These are phyloP conservation scores for Nymphalis urticae DNA, from an alignment of 2,888 invertebrate species.

Conservation along the genomic window DNA sequence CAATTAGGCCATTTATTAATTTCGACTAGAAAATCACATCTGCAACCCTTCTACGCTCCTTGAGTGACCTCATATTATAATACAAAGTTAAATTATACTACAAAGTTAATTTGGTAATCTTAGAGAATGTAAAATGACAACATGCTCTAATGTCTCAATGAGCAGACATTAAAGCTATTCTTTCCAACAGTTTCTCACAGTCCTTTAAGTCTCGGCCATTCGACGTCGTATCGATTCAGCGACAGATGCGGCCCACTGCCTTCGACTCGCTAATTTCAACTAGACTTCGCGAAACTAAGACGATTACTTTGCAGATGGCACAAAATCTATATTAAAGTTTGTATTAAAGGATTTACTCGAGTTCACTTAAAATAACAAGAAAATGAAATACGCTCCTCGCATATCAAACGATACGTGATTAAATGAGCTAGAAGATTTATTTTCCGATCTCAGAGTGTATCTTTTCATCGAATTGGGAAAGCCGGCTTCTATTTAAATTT, in stretches of 20 bases:
- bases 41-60: too few species aligned
- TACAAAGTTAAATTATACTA: too few species aligned
- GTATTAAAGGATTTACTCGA: constrained; percentile 30
- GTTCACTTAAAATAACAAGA: constrained; percentile 10
- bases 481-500: too few species aligned
- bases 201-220: constrained; percentile 37
- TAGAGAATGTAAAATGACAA: not conserved
- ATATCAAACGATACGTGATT: not conserved
- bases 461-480: not conserved
- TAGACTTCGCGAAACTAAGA: constrained; percentile 44
- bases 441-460: not conserved
- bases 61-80: too few species aligned
- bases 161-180: constrained; percentile 32
- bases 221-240: constrained; percentile 40
- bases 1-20: too few species aligned
- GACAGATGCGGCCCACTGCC: constrained; percentile 46
- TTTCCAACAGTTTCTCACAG: constrained; percentile 31
- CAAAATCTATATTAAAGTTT: constrained; percentile 42
- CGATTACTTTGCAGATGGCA: constrained; percentile 45
- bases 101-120: too few species aligned
- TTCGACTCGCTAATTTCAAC: constrained; percentile 46
- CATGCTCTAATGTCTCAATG: constrained; percentile 21
- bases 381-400: constrained; percentile 9
- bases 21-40: too few species aligned
- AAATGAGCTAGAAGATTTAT: not conserved